A percentile compares a stretch with the other conserved stretches of the same genome.
These are phyloP conservation scores for Drosophila prosaltans DNA, from an alignment of 1,140 invertebrate genomes.

Conservation along the genomic window DNA sequence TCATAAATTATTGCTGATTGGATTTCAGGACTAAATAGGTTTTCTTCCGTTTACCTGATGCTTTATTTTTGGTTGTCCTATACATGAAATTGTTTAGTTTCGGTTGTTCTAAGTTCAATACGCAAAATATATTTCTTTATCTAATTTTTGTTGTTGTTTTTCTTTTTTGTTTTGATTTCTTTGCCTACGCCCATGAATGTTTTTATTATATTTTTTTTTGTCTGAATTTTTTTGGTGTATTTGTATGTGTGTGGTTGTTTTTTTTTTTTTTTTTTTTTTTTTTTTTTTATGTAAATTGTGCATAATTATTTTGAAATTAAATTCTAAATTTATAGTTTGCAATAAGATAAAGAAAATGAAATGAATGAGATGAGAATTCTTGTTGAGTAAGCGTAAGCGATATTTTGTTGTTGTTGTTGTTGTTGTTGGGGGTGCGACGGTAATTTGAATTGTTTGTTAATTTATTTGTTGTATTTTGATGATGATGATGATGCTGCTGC, in stretches of 20 bases:
- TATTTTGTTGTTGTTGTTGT: slow-evolving; percentile 30
- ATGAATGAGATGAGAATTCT: slow-evolving; percentile 11
- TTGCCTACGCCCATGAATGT: slow-evolving; percentile 13
- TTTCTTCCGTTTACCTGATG: too few species aligned
- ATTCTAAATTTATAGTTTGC: slow-evolving; percentile 75
- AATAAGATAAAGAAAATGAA: slow-evolving; percentile 57
- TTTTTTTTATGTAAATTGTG: slow-evolving; percentile 43
- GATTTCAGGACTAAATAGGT: too few species aligned
- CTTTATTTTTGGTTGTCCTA: too few species aligned
- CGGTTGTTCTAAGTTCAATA: too few species aligned
- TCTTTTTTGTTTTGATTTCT: not conserved
- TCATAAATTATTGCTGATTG: too few species aligned
- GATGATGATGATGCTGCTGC: slow-evolving; percentile 29
- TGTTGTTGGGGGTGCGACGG: slow-evolving; percentile 12
- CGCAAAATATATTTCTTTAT: too few species aligned
- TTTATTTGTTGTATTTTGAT: slow-evolving; percentile 32
- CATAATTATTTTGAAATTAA: slow-evolving; percentile 79
- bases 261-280: not conserved
- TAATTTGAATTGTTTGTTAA: slow-evolving; percentile 44
- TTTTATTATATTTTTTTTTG: slow-evolving; percentile 20
- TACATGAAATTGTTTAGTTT: too few species aligned
- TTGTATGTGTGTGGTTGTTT: slow-evolving; percentile 27
- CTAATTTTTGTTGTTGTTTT: too few species aligned
- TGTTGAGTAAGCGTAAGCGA: slow-evolving; percentile 12
- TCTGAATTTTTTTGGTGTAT: slow-evolving; percentile 53